A percentile compares a stretch with the other conserved stretches of the same genome.
Evolutionary conservation across 2,888 invertebrate genomes (phyloP).

Genomic region (Drosophila suboccidentalis): DNA sequence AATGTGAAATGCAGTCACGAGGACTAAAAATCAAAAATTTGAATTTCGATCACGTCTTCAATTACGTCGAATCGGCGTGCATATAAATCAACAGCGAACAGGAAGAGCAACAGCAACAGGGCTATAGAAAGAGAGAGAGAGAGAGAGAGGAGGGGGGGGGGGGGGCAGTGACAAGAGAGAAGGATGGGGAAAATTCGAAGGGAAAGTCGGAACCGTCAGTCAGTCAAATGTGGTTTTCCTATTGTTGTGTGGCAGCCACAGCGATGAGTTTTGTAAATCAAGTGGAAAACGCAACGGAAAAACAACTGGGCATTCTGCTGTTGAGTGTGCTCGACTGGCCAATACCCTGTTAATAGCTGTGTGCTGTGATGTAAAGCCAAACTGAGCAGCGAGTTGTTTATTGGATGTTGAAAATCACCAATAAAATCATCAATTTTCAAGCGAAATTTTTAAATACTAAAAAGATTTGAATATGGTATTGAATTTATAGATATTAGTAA

Average conservation of each 20-base stretch:
- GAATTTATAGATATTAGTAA: too few species aligned
- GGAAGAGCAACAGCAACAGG: slow-evolving; percentile 3
- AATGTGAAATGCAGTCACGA: slow-evolving; percentile 70
- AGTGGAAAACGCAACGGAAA: slow-evolving; percentile 74
- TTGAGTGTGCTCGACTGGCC: neutral
- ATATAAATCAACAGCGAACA: slow-evolving; percentile 75
- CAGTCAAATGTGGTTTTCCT: slow-evolving; percentile 74
- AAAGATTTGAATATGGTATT: too few species aligned
- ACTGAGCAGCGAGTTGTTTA: too few species aligned
- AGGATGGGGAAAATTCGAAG: neutral
- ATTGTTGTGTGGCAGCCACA: slow-evolving; percentile 41
- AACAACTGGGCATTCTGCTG: neutral
- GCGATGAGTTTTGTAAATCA: slow-evolving; percentile 79
- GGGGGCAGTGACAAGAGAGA: neutral
- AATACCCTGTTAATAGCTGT: neutral
- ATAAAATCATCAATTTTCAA: too few species aligned
- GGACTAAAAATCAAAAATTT: slow-evolving; percentile 78
- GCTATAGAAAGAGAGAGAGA: neutral
- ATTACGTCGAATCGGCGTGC: slow-evolving; percentile 81
- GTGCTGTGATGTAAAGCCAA: too few species aligned
- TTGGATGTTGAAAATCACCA: too few species aligned
- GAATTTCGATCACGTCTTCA: slow-evolving; percentile 81
- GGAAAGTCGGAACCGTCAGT: slow-evolving; percentile 42
- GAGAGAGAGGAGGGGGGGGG: neutral
- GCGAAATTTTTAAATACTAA: too few species aligned